phyloP scores from a whole-genome alignment of 2,113 vertebrate genomes.

The Plecturocebus donacophilus region DNA sequence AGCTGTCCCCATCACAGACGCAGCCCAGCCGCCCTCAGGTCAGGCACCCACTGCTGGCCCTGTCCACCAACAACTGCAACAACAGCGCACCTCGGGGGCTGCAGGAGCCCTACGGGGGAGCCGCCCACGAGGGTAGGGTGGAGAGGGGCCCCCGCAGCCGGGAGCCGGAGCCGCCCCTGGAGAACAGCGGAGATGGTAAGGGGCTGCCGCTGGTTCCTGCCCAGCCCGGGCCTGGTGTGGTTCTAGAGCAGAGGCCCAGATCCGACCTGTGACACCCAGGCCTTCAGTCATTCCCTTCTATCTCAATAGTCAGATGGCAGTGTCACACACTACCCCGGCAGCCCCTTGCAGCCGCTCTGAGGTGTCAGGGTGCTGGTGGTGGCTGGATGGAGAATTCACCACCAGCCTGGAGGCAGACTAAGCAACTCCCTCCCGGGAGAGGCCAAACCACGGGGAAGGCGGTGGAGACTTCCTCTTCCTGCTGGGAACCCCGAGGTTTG shows the following conservation, averaged over 20 bases:
- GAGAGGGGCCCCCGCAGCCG: not conserved
- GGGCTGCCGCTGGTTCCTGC: accelerated
- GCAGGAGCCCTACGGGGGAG: not conserved
- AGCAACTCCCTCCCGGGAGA: not conserved
- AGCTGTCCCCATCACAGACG: not conserved
- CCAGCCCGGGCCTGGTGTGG: not conserved
- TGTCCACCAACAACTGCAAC: conserved; percentile 71
- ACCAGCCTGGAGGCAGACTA: not conserved
- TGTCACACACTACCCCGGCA: not conserved
- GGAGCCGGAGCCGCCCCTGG: accelerated
- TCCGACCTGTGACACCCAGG: not conserved
- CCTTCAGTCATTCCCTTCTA: not conserved
- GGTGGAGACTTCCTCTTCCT: not conserved
- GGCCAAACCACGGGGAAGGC: not conserved
- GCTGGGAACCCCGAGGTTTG: not conserved
- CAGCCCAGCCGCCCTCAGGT: conserved; percentile 49
- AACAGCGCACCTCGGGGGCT: not conserved
- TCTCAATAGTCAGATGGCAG: too few species aligned
- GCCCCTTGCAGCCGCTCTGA: not conserved
- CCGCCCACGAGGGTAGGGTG: accelerated
- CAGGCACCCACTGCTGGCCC: conserved; percentile 40
- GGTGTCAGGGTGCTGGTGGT: not conserved
- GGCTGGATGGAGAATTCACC: not conserved
- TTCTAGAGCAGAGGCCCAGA: not conserved
- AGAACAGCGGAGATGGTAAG: conserved; percentile 50